Evolutionary conservation across 2,888 invertebrate genomes (phyloP), one percentile per base, ranked within the genome.

Genomic region (Limnephilus rhombicus): DNA sequence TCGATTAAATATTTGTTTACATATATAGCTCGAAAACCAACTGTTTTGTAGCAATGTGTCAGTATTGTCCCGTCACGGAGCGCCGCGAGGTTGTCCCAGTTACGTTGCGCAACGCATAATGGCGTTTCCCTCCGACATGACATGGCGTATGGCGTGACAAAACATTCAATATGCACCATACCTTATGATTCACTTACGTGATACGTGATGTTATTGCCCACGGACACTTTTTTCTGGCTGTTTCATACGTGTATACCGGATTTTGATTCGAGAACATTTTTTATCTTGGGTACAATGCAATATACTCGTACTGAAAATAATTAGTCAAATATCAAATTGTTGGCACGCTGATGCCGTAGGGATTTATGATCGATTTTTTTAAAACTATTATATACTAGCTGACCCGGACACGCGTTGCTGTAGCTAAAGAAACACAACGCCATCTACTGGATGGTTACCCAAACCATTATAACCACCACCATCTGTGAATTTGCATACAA

Each of bases 11-110:
- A 18, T 18, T 68, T 24, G 4, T 24, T 68, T 24, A 24, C 0
- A 24, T 68, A 24, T 68, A 2, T 29, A 18, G 83, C 83, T 34
- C 83, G 37, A 24, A 41, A 7, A 24, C 83, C 83, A 41, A 2
- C 2, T 3, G 83, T 83, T 34, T 2, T 2, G 2, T 41, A 18
- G 24, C 24, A 34, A 34, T 83, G 37, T 41, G 83, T 2, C 18
- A n/a, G 83, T 41, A 24, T 41, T 24, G 34, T n/a, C 9, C 7
- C 18, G 83, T 37, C 83, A 83, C 83, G 83, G 83, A 83, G 37
- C 18, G 83, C 83, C 83, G 18, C 83, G 83, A 83, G 83, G 83
- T 83, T 83, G 83, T 83, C 83, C 83, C 83, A 83, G 34, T 83
- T 83, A 83, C 37, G 83, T 83, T 83, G 83, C n/a, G 24, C 83